These are phyloP conservation scores for Eupeodes latifasciatus DNA, from an alignment of 2,888 invertebrate genomes.

Conservation along the genomic window DNA sequence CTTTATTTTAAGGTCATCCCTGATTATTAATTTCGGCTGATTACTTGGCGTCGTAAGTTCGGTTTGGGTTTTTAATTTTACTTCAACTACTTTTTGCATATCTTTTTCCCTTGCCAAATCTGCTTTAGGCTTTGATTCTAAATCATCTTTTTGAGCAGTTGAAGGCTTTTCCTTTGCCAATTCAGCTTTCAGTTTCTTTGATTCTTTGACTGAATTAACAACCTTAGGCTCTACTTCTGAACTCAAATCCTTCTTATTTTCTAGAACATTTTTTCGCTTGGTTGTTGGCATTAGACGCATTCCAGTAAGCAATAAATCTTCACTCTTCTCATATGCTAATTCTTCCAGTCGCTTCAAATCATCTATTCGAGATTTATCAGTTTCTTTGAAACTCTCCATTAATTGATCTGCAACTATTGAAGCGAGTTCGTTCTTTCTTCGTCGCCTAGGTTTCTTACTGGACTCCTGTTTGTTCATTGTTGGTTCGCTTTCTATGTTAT, in stretches of 20 bases:
- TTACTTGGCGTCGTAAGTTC: conserved; percentile 30
- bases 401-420: conserved; percentile 84
- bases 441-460: conserved; percentile 80
- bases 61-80: conserved; percentile 44
- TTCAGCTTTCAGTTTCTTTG: conserved; percentile 77
- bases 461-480: conserved; percentile 69
- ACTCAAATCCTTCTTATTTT: conserved; percentile 70
- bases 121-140: conserved; percentile 72
- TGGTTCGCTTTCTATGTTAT: conserved; percentile 8
- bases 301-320: conserved; percentile 82
- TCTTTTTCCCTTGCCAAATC: conserved; percentile 67
- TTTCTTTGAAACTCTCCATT: conserved; percentile 83
- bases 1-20: conserved; percentile 41
- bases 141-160: conserved; percentile 40
- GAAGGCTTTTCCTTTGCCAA: conserved; percentile 68
- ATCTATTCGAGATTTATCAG: conserved; percentile 83
- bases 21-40: not conserved
- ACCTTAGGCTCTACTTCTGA: conserved; percentile 46
- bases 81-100: conserved; percentile 43
- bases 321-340: conserved; percentile 83
- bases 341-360: conserved; percentile 83
- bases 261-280: conserved; percentile 80
- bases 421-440: conserved; percentile 83
- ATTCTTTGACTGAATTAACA: conserved; percentile 43
- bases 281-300: conserved; percentile 83